Base-by-base conservation (phyloP, 2,113 vertebrate species). In the Tenrec ecaudatus region DNA sequence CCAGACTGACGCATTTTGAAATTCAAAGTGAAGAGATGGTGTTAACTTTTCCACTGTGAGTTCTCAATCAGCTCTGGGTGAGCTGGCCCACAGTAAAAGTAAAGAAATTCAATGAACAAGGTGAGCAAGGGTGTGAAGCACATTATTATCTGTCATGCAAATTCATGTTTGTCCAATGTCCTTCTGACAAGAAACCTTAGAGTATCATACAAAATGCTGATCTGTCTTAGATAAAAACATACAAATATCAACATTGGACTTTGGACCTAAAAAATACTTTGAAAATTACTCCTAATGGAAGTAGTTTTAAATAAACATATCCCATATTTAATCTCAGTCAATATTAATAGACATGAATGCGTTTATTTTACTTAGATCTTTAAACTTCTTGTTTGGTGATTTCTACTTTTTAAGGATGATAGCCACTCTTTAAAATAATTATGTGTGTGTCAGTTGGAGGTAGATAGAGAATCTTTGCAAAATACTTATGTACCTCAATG, bases 321-420 rank as follows among this genome's bases (percentile, higher is more conserved):
- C 14, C 3, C 3, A 10, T 22, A 76, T 25, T 53, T 53, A 90
- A 68, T 86, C 95, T 88, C 40, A 64, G 78, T 92, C 36, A 88
- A 33, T 91, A 82, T 88, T 75, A 75, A 25, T 87, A 47, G 25
- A 77, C 58, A 38, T 57, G 31, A 68, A 84, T 81, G 40, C 43
- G 15, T 82, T 83, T 88, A 64, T 81, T 79, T 94, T 89, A 86
- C 90, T 79, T 73, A 1, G 20, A 27, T 53, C 17, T 23, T 86
- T 69, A 86, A 92, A 88, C 33, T 79, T 12, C 62, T 71, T 15
- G 29, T 66, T 92, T 3, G 31, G 40, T 57, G 29, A 36, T 6
- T 33, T 71, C 4, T 12, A 0, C 0, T 75, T 4, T 78, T 64
- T 88, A 77, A 22, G 68, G 22, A 14, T 92, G 73, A 20, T 66